Base-by-base conservation (phyloP, 2,888 invertebrate species). In the Lymantria monacha region DNA sequence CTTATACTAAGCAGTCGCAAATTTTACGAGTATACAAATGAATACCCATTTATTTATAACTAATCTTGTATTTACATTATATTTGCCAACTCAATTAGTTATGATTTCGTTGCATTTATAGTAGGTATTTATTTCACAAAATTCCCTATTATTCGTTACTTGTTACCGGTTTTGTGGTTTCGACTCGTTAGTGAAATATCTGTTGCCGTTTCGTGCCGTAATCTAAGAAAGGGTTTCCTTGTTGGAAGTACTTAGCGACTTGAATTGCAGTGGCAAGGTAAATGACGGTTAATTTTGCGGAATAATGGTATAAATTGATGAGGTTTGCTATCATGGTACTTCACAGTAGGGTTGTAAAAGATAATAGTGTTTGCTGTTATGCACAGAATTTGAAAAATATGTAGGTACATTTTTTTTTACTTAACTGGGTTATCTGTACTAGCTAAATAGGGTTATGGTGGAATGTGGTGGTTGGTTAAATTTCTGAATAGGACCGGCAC, bases 141-240 rank as follows among this genome's bases (percentile, higher is more conserved):
- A 41, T 41, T 41, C 14, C 8, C 14, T 41, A 14, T 14, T 33
- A 33, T 33, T 33, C 7, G 5, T 10, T 46, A 7, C 42, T 49
- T 15, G 31, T 41, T 65, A 14, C 31, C 14, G 14, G 41, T 31
- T n/a, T 60, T 41, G 58, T 57, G 60, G 63, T 59, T 50, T 41
- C 13, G 37, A 42, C 60, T 64, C 11, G 53, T 59, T 64, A 57
- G 36, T 10, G 49, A 46, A 52, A 48, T 55, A 33, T 37, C 48
- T 31, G 31, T n/a, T 51, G 40, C 30, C 15, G 41, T 41, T 54
- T 48, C 41, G 37, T 54, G 44, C 44, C 52, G 44, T 63, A 59
- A 64, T 44, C 7, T 48, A 42, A 49, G 33, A 59, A 63, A 53
- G 55, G 44, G 45, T 55, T 64, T 57, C 57, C 64, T 57, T 48